These are phyloP conservation scores for Hippoglossus stenolepis DNA, from an alignment of 2,113 vertebrate genomes.

Conservation along the genomic window DNA sequence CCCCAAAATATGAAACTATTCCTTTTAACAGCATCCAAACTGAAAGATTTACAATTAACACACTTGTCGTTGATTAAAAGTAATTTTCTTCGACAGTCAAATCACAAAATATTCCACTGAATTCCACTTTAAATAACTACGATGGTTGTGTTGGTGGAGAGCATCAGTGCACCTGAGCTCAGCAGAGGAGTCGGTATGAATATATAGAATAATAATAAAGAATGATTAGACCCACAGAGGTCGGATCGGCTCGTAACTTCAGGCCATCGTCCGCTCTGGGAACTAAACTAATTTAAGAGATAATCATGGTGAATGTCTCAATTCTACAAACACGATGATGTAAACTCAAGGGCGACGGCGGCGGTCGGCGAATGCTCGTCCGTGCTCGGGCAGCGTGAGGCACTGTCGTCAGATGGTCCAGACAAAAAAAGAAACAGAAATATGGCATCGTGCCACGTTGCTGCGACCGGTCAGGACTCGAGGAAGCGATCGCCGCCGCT, in stretches of 20 bases:
- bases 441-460: slow-evolving; percentile 5
- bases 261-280: slow-evolving; percentile 20
- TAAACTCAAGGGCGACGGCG: slow-evolving; percentile 55
- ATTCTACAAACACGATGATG: slow-evolving; percentile 72
- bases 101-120: slow-evolving; percentile 53
- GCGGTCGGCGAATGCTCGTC: slow-evolving; percentile 35
- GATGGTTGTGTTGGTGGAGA: slow-evolving; percentile 15
- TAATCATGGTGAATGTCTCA: slow-evolving; percentile 54
- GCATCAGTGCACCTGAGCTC: slow-evolving; percentile 9
- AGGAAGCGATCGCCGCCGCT: slow-evolving; percentile 6
- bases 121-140: slow-evolving; percentile 31
- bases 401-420: slow-evolving; percentile 53
- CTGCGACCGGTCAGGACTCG: slow-evolving; percentile 20
- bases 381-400: slow-evolving; percentile 56
- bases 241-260: slow-evolving; percentile 1
- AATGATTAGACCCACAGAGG: slow-evolving; percentile 35
- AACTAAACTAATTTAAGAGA: slow-evolving; percentile 60
- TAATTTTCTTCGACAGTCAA: slow-evolving; percentile 26
- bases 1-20: slow-evolving; percentile 22
- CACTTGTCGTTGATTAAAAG: slow-evolving; percentile 27
- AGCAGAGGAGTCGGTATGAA: slow-evolving; percentile 32
- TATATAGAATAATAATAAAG: slow-evolving; percentile 38
- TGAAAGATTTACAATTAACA: slow-evolving; percentile 24
- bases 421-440: slow-evolving; percentile 15
- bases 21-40: slow-evolving; percentile 1